Conservation (phyloP, 1,140 invertebrate genomes). For the Battus philenor region DNA sequence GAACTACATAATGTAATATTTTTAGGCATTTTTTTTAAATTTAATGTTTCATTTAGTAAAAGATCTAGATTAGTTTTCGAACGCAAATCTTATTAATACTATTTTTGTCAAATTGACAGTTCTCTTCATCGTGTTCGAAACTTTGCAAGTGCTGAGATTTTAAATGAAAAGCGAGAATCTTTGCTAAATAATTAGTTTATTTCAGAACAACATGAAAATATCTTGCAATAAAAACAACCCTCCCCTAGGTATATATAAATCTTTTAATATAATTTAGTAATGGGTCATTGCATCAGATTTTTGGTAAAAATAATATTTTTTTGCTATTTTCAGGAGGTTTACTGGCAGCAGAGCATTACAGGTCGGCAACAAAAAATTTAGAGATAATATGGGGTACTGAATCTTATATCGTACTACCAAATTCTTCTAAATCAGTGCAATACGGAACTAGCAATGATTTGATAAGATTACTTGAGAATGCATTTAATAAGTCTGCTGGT, state of each 20-base stretch:
- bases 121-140: slow-evolving; percentile 25
- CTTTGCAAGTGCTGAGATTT: slow-evolving; percentile 13
- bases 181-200: slow-evolving; percentile 18
- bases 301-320: slow-evolving; percentile 37
- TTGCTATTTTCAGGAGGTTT: slow-evolving; percentile 56
- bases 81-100: too few relatives aligned
- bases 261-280: slow-evolving; percentile 3
- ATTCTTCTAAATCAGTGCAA: slow-evolving; percentile 48
- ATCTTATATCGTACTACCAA: slow-evolving; percentile 44
- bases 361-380: slow-evolving; percentile 38
- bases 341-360: slow-evolving; percentile 58
- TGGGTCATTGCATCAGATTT: slow-evolving; percentile 20
- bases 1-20: too few relatives aligned
- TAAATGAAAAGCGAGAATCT: slow-evolving; percentile 7
- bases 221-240: slow-evolving; percentile 60
- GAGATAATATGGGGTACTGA: slow-evolving; percentile 62
- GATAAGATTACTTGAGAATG: slow-evolving; percentile 77
- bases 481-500: slow-evolving; percentile 70
- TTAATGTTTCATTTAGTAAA: too few relatives aligned
- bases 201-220: slow-evolving; percentile 56
- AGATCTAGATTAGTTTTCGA: too few relatives aligned
- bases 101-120: slow-evolving; percentile 13
- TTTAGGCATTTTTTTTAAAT: too few relatives aligned
- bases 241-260: slow-evolving; percentile 48
- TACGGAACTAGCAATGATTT: slow-evolving; percentile 80